These are phyloP conservation scores for Archaeoteleia sp. DNA, from an alignment of 2,888 invertebrate genomes.

Conservation along the genomic window DNA sequence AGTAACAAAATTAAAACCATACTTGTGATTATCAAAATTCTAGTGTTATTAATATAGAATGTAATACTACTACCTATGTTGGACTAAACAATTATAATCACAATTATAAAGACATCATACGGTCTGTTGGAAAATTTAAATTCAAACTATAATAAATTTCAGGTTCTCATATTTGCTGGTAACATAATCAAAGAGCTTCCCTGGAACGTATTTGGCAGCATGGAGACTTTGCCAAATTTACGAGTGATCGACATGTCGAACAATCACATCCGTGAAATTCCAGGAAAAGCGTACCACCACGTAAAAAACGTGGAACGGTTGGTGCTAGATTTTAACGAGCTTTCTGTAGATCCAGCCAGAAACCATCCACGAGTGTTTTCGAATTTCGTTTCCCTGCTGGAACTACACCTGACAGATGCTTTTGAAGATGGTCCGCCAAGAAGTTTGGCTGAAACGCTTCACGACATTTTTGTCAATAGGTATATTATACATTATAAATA, in stretches of 20 bases:
- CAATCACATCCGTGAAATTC: constrained; percentile 82
- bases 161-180: constrained; percentile 83
- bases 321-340: constrained; percentile 83
- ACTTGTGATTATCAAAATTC: too few relatives aligned
- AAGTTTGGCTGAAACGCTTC: constrained; percentile 80
- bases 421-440: constrained; percentile 80
- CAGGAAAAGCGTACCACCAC: constrained; percentile 85
- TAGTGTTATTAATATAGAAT: too few relatives aligned
- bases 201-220: constrained; percentile 83
- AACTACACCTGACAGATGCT: constrained; percentile 84
- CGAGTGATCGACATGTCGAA: constrained; percentile 84
- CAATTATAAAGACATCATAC: too few relatives aligned
- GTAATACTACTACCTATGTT: too few relatives aligned
- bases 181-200: constrained; percentile 81
- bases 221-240: constrained; percentile 78
- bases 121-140: too few relatives aligned
- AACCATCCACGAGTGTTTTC: constrained; percentile 83
- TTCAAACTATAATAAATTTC: too few relatives aligned
- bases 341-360: constrained; percentile 79
- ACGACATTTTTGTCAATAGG: constrained; percentile 82
- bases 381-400: constrained; percentile 81
- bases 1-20: too few relatives aligned
- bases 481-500: constrained; percentile 35
- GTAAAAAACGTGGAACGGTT: constrained; percentile 82
- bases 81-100: too few relatives aligned